Percentiles rank a stretch among this genome's conserved stretches.
phyloP scores from a whole-genome alignment of 2,888 invertebrate genomes.

The Spialia ferax region DNA sequence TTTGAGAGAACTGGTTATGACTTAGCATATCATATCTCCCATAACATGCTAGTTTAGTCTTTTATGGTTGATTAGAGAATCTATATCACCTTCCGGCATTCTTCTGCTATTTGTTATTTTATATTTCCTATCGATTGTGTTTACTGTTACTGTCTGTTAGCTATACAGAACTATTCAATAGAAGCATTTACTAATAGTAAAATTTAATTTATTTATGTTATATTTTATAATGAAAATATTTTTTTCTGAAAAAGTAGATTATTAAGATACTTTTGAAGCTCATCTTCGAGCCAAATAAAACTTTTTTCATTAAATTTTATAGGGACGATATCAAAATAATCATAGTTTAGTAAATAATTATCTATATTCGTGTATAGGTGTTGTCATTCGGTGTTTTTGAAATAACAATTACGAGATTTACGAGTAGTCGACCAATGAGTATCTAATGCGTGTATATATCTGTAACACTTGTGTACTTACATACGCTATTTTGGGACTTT shows the following conservation, averaged over 20 bases:
- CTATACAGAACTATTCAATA: neutral
- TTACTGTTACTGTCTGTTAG: neutral
- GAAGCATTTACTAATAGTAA: neutral
- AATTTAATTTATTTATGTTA: neutral
- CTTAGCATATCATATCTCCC: no score
- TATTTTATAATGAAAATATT: neutral
- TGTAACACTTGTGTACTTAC: constrained; percentile 27
- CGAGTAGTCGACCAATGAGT: constrained; percentile 64
- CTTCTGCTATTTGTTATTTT: no score
- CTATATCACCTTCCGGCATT: no score
- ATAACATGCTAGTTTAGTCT: no score
- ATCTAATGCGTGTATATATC: constrained; percentile 44
- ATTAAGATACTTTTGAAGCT: constrained; percentile 23
- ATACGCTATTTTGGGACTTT: constrained; percentile 23
- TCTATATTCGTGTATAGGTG: constrained; percentile 66
- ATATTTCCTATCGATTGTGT: neutral
- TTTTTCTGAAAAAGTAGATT: neutral
- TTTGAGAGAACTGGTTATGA: no score
- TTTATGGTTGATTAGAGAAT: no score
- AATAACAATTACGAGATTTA: constrained; percentile 44
- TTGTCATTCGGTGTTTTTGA: constrained; percentile 72
- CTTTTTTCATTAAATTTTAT: constrained; percentile 32
- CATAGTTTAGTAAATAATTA: constrained; percentile 47
- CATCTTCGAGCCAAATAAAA: constrained; percentile 27
- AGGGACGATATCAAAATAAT: constrained; percentile 46